Base-by-base conservation (phyloP, 2,888 invertebrate species). In the Melanotus villosus region DNA sequence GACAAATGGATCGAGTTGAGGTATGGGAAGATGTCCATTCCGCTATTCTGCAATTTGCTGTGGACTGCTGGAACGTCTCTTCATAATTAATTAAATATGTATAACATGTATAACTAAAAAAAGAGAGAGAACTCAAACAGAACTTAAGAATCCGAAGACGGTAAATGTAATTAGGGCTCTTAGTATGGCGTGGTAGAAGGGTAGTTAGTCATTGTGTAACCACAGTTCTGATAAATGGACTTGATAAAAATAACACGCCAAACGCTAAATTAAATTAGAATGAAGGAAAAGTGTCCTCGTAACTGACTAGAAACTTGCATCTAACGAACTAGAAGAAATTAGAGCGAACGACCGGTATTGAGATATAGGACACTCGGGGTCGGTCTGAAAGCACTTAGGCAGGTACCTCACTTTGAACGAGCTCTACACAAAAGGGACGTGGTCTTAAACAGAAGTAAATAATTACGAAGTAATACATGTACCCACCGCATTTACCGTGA, bases 401-500 rank as follows among this genome's bases (percentile, higher is more conserved):
- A 52, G 47, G 23, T 32, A 52, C 52, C 32, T 52, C 32, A 32
- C 52, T 10, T 18, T 6, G 32, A 52, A 52, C 16, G 47, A 12
- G 47, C 32, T 32, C 12, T 16, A 18, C 52, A 32, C 52, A 16
- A 14, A 18, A 52, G 32, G 52, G 32, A 18, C 10, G 32, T 2
- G 16, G 52, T 45, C 45, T 19, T 45, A 30, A 30, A 45, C 16
- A 30, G n/a, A 12, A 45, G 32, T 26, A 32, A 43, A 59, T 14
- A 43, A 26, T 30, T 23, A 14, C 18, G 66, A 21, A 45, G 26
- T 23, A 47, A 47, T 12, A 47, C 47, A 23, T 9, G 52, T 32
- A 84, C 92, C 90, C 84, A 96, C 96, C 95, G 85, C 97, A 97
- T 85, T 93, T 92, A 68, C 96, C 96, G 74, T 89, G 89, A 80